phyloP scores from a whole-genome alignment of 2,113 vertebrate species.

The Ceyx cyanopectus region DNA sequence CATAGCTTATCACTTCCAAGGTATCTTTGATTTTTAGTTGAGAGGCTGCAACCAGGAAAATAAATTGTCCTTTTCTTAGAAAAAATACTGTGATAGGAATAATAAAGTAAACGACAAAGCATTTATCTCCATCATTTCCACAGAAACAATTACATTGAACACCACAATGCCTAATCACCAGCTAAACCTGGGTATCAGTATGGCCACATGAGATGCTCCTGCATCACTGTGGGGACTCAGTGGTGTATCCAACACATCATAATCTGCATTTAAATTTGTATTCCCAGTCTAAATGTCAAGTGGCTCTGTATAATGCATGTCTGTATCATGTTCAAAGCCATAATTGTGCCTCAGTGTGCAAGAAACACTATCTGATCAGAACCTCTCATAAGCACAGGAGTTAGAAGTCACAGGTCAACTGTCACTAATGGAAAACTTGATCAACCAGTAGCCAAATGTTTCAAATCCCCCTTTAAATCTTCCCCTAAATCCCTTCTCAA shows the following conservation, averaged over 20 bases:
- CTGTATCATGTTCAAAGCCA: background rate
- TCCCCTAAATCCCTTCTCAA: conserved; percentile 51
- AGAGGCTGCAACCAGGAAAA: background rate
- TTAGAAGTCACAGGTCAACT: conserved; percentile 3
- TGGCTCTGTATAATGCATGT: background rate
- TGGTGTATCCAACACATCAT: background rate
- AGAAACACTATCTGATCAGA: background rate
- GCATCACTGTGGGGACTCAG: background rate
- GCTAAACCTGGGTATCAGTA: background rate
- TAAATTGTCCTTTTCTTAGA: background rate
- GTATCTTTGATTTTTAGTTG: background rate
- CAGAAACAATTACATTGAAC: background rate
- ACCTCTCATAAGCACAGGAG: background rate
- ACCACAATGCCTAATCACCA: background rate
- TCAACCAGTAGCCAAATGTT: background rate
- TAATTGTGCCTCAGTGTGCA: background rate
- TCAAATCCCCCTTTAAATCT: conserved; percentile 59
- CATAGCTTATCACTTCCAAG: background rate
- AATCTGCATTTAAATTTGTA: background rate
- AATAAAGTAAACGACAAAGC: background rate
- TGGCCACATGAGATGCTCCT: background rate
- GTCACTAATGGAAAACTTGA: conserved; percentile 18
- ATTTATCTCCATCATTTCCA: background rate
- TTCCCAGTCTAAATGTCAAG: background rate
- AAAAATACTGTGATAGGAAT: background rate